Evolutionary conservation across 2,113 vertebrate species (phyloP), one percentile per base, ranked within the genome.

Genomic region (Apteryx mantelli): DNA sequence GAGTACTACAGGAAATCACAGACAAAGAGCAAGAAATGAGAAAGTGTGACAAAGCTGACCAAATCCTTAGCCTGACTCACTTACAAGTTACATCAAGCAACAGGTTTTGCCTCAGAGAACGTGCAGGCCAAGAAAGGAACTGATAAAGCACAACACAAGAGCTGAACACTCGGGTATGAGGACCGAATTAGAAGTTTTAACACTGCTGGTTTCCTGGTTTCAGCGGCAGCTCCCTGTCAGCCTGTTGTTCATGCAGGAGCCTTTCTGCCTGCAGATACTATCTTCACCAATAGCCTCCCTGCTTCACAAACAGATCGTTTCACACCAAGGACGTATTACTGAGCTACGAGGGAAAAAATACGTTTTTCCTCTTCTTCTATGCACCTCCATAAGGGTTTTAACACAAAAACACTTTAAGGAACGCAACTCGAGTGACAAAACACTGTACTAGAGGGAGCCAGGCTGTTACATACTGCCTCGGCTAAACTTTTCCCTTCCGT

Each of bases 111-210:
- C 58, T 76, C 44, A 6, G 24, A 84, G 81, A 25, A 15, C 8
- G 9, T 8, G 5, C 11, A 2, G 25, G 20, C 25, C 1, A 4
- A 46, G 32, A 24, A 61, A 38, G 11, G 1, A 8, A 5, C 21
- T 15, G 38, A 10, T 0, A 24, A 48, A 42, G n/a, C 56, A 3
- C 42, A 8, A 2, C 0, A 0, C 5, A 1, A 11, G 25, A 2
- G 9, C 3, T 0, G 1, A 11, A 2, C 6, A 1, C 3, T 1
- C 8, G 0, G 0, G 8, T 1, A 2, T 4, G 4, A 22, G 36
- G 0, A 30, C 9, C 4, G 0, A 1, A 2, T 9, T 13, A 0
- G 7, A 86, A 38, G 50, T 13, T 74, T n/a, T 3, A 9, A 2
- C 1, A 0, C 2, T 2, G 9, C 9, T 5, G 7, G 32, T 22